Evolutionary conservation across 2,888 invertebrate species (phyloP), one percentile per base, ranked within the genome.

Genomic region (Clanis bilineata): DNA sequence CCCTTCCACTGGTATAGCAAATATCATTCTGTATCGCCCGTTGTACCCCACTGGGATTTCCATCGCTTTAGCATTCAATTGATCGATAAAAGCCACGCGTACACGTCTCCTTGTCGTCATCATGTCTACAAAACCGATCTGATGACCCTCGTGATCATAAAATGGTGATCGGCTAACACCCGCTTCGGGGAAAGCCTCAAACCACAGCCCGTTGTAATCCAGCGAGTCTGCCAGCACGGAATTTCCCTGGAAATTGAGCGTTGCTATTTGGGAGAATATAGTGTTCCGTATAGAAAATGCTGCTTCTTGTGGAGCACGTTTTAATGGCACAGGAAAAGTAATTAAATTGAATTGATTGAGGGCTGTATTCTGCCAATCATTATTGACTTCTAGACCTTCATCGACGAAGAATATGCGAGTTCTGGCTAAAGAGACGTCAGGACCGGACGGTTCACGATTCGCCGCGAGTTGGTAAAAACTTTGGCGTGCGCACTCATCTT

Each of bases 121-220:
- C 1, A 70, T 60, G 15, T 76, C 73, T 18, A 75, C 66, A 9
- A 62, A 38, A 2, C 74, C 74, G 2, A 71, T 65, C 10, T 22
- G 23, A 45, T 69, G 18, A 4, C 74, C 74, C 0, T 23, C 4
- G 2, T 47, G 23, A 25, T 70, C 64, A 18, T 67, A 71, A 23
- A 76, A 76, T 0, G 76, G 69, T 21, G 66, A 65, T 4, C 56
- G 57, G 21, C 68, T 63, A 4, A 71, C 56, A 0, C 51, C 41
- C 3, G 69, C 67, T 21, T 72, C 66, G 10, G 63, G 25, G 39
- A 72, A 76, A 0, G 70, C 70, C 10, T 68, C 65, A 0, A 65
- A 67, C 74, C 75, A 75, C 7, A 74, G 25, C 0, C 72, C 76
- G 0, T 63, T 62, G 6, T 67, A 76, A 12, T 73, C 70, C 39